Conservation (phyloP, 92 coral and sea anemone genomes). For the Bergia puertoricense region DNA sequence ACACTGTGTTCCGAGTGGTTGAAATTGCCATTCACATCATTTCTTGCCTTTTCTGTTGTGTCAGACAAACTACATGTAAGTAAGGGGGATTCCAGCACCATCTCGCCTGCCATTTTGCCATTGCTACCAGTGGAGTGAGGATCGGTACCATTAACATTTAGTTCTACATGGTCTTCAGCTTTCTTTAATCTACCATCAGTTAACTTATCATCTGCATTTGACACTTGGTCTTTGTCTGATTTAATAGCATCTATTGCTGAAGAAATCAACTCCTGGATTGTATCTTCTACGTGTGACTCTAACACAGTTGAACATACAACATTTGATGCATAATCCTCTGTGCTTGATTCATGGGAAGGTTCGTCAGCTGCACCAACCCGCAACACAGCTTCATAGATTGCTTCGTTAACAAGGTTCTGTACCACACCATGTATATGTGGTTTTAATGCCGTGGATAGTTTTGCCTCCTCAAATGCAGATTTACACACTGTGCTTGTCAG, state of each 20-base stretch:
- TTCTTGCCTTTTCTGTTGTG: not conserved
- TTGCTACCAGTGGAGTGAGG: not conserved
- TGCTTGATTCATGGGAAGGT: not conserved
- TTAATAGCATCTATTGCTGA: slow-evolving; percentile 41
- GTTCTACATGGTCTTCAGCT: not conserved
- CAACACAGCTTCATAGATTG: slow-evolving; percentile 81
- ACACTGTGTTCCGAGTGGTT: not conserved
- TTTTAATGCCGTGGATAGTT: slow-evolving; percentile 60
- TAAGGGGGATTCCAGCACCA: not conserved
- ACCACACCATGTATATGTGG: slow-evolving; percentile 74
- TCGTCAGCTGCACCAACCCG: slow-evolving; percentile 47
- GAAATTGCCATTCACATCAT: slow-evolving; percentile 6
- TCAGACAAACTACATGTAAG: not conserved
- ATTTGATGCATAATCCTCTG: slow-evolving; percentile 4
- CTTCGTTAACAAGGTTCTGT: slow-evolving; percentile 81
- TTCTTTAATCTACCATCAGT: not conserved
- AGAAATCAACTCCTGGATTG: slow-evolving; percentile 39
- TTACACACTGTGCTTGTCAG: slow-evolving; percentile 34
- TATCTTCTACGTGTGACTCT: slow-evolving; percentile 40
- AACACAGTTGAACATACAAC: slow-evolving; percentile 20
- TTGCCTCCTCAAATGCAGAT: slow-evolving; percentile 37
- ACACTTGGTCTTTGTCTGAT: slow-evolving; percentile 25
- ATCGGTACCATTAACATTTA: not conserved
- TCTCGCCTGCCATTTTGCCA: not conserved
- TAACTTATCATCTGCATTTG: not conserved